These are phyloP conservation scores for Sylvia borin DNA, from an alignment of 2,797 vertebrate genomes.

Conservation along the genomic window DNA sequence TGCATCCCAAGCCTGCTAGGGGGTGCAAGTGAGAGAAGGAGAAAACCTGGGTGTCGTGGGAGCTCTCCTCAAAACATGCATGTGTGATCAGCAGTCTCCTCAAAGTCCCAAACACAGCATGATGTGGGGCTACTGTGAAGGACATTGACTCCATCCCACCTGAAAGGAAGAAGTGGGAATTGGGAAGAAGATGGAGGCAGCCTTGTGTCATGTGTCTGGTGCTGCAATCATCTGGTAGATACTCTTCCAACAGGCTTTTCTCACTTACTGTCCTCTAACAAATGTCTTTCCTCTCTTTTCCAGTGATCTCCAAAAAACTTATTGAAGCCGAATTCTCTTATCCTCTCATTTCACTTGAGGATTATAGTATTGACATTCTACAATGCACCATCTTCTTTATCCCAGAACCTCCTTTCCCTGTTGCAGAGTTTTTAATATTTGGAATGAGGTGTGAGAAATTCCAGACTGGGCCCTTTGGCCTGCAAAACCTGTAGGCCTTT, in stretches of 20 bases:
- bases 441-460: no score
- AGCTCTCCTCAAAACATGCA: rapidly evolving
- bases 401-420: neutral
- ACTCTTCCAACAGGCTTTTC: neutral
- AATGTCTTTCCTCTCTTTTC: neutral
- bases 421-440: no score
- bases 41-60: rapidly evolving
- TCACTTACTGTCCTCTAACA: neutral
- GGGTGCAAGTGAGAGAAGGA: neutral
- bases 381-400: neutral
- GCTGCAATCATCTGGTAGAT: neutral
- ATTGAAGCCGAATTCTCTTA: neutral
- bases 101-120: neutral
- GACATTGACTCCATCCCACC: neutral
- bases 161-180: rapidly evolving
- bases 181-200: neutral
- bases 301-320: neutral
- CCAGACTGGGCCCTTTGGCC: no score
- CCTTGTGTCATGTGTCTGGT: neutral
- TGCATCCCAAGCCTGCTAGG: neutral
- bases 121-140: rapidly evolving
- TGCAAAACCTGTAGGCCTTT: no score
- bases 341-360: neutral
- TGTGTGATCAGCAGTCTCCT: neutral
- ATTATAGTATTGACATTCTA: neutral